These are phyloP conservation scores for Perca flavescens DNA, from an alignment of 2,113 vertebrate species.

Conservation along the genomic window DNA sequence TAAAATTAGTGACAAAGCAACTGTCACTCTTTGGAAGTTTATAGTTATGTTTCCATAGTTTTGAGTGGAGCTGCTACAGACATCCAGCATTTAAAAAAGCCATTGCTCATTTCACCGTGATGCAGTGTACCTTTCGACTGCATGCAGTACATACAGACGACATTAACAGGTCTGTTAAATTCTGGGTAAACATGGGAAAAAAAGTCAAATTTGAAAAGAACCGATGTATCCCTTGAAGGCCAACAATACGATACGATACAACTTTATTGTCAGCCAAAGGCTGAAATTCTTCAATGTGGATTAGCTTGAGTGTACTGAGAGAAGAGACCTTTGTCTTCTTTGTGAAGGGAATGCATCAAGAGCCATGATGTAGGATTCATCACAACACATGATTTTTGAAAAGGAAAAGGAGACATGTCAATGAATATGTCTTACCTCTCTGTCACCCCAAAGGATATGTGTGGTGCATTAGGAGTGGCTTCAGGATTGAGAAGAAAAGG, in stretches of 20 bases:
- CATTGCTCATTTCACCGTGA: neutral
- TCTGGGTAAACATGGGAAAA: neutral
- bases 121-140: neutral
- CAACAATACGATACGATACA: too few relatives aligned
- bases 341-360: neutral
- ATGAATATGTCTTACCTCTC: constrained; percentile 4
- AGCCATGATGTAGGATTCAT: neutral
- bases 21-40: neutral
- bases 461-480: constrained; percentile 24
- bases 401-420: neutral
- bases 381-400: neutral
- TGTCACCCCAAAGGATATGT: neutral
- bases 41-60: neutral
- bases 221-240: neutral
- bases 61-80: neutral
- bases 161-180: neutral
- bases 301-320: neutral
- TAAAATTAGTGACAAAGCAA: neutral
- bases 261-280: too few relatives aligned
- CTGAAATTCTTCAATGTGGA: neutral
- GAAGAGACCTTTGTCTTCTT: neutral
- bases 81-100: neutral
- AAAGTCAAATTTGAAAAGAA: neutral
- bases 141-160: neutral
- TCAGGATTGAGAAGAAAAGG: constrained; percentile 11